These are phyloP conservation scores for Rhagologus leucostigma DNA, from an alignment of 2,113 vertebrate species.

Conservation along the genomic window DNA sequence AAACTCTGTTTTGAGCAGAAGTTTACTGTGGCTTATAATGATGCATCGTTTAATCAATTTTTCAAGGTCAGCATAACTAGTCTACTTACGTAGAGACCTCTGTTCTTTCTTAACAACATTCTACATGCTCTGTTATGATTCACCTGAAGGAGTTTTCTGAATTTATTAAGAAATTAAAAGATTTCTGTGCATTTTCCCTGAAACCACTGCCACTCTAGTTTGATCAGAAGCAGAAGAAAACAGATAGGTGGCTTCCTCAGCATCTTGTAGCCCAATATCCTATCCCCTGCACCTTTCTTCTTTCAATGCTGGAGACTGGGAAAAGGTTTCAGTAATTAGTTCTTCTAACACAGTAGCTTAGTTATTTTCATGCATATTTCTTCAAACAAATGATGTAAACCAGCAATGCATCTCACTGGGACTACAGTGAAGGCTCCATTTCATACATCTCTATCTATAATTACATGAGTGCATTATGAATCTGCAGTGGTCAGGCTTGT, in stretches of 20 bases:
- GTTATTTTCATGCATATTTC: background rate
- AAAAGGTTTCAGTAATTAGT: background rate
- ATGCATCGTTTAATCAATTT: background rate
- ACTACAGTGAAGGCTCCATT: background rate
- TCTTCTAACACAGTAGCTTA: background rate
- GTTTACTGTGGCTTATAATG: background rate
- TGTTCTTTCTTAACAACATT: background rate
- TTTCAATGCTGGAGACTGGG: background rate
- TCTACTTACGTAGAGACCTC: background rate
- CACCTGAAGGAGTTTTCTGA: background rate
- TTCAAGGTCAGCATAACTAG: background rate
- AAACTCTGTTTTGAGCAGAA: background rate
- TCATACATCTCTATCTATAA: background rate
- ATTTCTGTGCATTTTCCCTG: background rate
- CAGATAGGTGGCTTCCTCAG: background rate
- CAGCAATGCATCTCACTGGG: background rate
- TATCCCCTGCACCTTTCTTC: background rate
- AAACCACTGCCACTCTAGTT: background rate
- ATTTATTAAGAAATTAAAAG: background rate
- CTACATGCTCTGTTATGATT: background rate
- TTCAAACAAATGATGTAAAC: background rate
- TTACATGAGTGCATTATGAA: background rate
- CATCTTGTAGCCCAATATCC: background rate
- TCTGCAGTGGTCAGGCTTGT: background rate
- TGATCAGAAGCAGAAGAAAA: background rate